A percentile compares a stretch with the other conserved stretches of the same genome.
These are phyloP conservation scores for Nephrocerus scutellatus DNA, from an alignment of 2,888 invertebrate species.

Conservation along the genomic window DNA sequence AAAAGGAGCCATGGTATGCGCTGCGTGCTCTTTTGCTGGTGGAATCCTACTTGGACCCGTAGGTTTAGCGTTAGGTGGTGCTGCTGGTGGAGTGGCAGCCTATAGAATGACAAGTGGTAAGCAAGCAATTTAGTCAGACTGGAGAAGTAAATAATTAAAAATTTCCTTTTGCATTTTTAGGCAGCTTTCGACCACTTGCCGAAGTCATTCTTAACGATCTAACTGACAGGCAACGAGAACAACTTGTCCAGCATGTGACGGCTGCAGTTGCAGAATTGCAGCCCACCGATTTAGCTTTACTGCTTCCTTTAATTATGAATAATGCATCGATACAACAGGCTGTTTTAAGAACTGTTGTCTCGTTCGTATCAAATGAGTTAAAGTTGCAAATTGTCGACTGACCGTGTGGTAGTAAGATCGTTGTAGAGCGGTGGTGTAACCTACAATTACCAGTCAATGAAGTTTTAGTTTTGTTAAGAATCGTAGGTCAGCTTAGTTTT, in stretches of 20 bases:
- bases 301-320: slow-evolving; percentile 38
- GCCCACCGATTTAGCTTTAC: slow-evolving; percentile 35
- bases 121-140: slow-evolving; percentile 1
- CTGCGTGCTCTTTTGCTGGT: slow-evolving; percentile 38
- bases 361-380: slow-evolving; percentile 41
- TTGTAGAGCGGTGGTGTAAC: too few relatives aligned
- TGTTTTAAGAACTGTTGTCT: slow-evolving; percentile 34
- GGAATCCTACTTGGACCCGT: slow-evolving; percentile 41
- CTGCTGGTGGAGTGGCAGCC: slow-evolving; percentile 40
- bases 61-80: slow-evolving; percentile 42
- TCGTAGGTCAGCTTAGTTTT: too few relatives aligned
- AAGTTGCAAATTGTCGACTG: slow-evolving; percentile 39
- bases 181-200: slow-evolving; percentile 39
- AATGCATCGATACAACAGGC: slow-evolving; percentile 36
- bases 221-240: slow-evolving; percentile 35
- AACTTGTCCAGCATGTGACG: slow-evolving; percentile 34
- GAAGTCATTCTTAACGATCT: slow-evolving; percentile 43
- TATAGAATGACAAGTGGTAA: slow-evolving; percentile 39
- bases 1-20: slow-evolving; percentile 41
- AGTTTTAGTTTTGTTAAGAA: not conserved
- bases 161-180: slow-evolving; percentile 23
- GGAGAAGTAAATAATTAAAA: slow-evolving; percentile 6
- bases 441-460: not conserved
- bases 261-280: slow-evolving; percentile 37
- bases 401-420: slow-evolving; percentile 15